Base-by-base conservation (phyloP, 1,140 invertebrate genomes). In the Drosophila pandora region DNA sequence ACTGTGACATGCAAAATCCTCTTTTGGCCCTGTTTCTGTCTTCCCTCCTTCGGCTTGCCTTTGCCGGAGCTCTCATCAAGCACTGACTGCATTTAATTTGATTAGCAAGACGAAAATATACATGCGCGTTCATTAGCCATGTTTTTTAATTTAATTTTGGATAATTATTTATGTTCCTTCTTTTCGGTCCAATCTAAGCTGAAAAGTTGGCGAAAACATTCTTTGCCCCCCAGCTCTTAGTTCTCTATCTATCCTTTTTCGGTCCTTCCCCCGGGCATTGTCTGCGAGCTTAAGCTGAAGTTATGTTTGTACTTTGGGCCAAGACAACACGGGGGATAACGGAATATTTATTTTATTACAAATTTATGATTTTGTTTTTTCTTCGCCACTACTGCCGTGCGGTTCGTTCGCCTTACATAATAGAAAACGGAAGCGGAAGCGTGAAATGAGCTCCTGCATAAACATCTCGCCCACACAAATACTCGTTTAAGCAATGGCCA, bases 321-420 rank as follows among this genome's bases (percentile, higher is more conserved):
- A 55, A 55, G 43, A 57, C 73, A 47, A 68, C 48, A 76, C 64
- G 47, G 49, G 49, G 73, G 78, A 87, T 87, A 87, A 88, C 65
- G 76, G 78, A 79, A 88, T 83, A 88, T 88, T 88, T 88, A 88
- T 88, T 83, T 88, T 83, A 88, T 88, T 89, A 76, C 53, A 61
- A 88, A 88, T 88, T 88, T 88, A 88, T 88, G 83, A 88, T 88
- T 88, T 88, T 88, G 83, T 88, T 88, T 88, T 88, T 88, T 67
- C 61, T 58, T 37, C 30, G 34, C 17, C 49, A 6, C 32, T 41
- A 10, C 13, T 37, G 55, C 34, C 54, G 22, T 22, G 43, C 21
- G 7, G 43, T 30, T 50, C 54, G 48, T 22, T 43, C 41, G 2
- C 8, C 56, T 62, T 55, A 69, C 67, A 88, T 79, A 79, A 83